Conservation (phyloP, 2,888 invertebrate species). For the Cantharis rustica region DNA sequence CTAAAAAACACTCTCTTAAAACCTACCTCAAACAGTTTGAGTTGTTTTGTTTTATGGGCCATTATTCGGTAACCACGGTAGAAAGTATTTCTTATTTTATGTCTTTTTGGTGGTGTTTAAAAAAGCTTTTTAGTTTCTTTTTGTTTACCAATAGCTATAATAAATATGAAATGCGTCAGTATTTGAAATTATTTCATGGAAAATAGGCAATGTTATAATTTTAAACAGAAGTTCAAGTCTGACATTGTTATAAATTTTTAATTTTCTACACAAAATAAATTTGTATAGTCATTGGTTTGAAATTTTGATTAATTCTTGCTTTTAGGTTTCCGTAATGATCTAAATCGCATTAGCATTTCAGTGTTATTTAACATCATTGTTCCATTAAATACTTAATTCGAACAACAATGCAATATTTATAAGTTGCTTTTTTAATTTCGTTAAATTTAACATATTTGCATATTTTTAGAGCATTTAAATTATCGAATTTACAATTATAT, state of each 20-base stretch:
- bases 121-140: not conserved
- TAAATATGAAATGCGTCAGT: not conserved
- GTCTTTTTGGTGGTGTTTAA: not conserved
- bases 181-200: not conserved
- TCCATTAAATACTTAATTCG: not conserved
- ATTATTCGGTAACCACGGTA: not conserved
- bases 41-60: not conserved
- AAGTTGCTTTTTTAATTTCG: not conserved
- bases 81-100: not conserved
- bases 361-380: conserved; percentile 15
- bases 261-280: conserved; percentile 32
- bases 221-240: conserved; percentile 29
- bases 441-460: not conserved
- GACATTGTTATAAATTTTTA: conserved; percentile 27
- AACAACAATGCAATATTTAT: not conserved
- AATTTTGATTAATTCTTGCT: conserved; percentile 34
- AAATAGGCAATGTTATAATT: conserved; percentile 8
- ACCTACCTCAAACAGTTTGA: not conserved
- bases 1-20: not conserved
- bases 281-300: conserved; percentile 20
- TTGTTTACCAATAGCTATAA: not conserved
- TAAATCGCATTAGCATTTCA: conserved; percentile 18
- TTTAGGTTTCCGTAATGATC: conserved; percentile 24
- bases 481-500: not conserved
- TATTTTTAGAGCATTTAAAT: not conserved